Conservation (phyloP, 2,113 vertebrate species). For the Acanthisitta chloris region DNA sequence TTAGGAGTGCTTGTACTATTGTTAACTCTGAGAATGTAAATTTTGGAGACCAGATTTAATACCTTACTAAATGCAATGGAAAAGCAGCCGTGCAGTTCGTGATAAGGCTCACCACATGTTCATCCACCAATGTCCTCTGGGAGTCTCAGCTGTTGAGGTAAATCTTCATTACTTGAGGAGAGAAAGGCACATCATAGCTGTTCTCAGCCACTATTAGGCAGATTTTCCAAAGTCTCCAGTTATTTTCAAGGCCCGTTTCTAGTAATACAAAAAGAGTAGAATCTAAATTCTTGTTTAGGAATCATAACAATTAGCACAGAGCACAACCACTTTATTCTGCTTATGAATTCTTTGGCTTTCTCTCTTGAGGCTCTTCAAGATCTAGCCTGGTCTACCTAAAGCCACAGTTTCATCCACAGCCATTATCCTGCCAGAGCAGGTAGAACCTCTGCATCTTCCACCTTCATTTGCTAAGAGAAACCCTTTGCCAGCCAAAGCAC, state of each 20-base stretch:
- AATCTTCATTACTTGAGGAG: neutral
- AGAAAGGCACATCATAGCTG: neutral
- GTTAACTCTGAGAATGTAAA: neutral
- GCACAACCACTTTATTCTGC: neutral
- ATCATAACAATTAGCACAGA: neutral
- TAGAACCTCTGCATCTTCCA: neutral
- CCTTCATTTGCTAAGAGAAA: neutral
- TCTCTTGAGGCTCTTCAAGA: neutral
- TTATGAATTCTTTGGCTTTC: neutral
- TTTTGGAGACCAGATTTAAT: neutral
- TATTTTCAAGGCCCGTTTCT: neutral
- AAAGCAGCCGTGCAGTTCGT: rapidly evolving
- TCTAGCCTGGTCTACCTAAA: neutral
- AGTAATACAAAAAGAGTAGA: neutral
- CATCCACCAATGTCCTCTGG: neutral
- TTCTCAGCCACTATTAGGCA: neutral
- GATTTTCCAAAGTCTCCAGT: neutral
- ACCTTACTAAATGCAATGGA: neutral
- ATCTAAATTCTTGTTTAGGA: neutral
- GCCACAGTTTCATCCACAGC: neutral
- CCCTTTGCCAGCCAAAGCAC: neutral
- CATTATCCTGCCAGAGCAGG: neutral
- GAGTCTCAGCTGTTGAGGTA: neutral
- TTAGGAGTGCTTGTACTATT: neutral
- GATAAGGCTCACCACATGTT: neutral